These are phyloP conservation scores for Littorina saxatilis DNA, from an alignment of 1,140 invertebrate genomes.

Conservation along the genomic window DNA sequence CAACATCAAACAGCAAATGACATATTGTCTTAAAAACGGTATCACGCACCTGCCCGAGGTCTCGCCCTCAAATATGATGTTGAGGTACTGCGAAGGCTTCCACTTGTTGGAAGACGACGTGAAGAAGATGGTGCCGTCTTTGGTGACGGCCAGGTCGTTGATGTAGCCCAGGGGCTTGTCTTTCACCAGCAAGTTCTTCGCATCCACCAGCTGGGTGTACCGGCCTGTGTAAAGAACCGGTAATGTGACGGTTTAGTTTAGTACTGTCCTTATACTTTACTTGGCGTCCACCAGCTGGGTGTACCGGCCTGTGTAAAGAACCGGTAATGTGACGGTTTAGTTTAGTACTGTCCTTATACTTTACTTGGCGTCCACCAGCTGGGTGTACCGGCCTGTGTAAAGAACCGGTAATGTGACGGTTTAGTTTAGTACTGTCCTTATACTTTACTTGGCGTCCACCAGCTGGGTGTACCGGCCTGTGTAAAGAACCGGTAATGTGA, in stretches of 20 bases:
- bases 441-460: not conserved
- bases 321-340: not conserved
- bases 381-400: slow-evolving; percentile 5
- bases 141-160: slow-evolving; percentile 80
- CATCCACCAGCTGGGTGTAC: slow-evolving; percentile 9
- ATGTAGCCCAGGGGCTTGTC: slow-evolving; percentile 63
- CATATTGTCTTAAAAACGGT: no score
- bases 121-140: slow-evolving; percentile 88
- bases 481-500: not conserved
- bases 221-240: no score
- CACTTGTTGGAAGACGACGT: slow-evolving; percentile 84
- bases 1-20: no score
- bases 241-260: not conserved
- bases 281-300: slow-evolving; percentile 8
- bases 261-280: not conserved
- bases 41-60: slow-evolving; percentile 83
- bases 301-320: slow-evolving; percentile 10
- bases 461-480: slow-evolving; percentile 8
- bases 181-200: slow-evolving; percentile 56
- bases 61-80: slow-evolving; percentile 80
- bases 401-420: not conserved
- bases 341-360: not conserved
- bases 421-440: not conserved
- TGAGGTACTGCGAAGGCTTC: slow-evolving; percentile 77
- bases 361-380: slow-evolving; percentile 4